Evolutionary conservation across 1,140 invertebrate species (phyloP).

Genomic region (Drosophila kanapiae): DNA sequence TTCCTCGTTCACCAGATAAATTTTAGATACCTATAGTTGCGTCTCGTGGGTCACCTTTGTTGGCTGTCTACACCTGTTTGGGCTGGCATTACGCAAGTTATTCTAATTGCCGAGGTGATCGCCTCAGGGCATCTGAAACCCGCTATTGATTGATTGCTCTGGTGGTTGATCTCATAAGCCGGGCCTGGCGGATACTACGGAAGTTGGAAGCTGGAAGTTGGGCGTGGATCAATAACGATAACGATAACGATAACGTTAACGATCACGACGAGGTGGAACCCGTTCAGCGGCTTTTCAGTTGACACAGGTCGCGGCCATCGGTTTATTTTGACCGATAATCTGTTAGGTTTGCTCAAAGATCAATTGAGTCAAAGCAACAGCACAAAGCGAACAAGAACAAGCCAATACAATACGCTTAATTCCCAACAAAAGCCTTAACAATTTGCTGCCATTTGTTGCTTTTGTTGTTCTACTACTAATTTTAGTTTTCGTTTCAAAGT

Average conservation of each 20-base stretch:
- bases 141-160: conserved; percentile 45
- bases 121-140: conserved; percentile 33
- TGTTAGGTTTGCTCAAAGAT: conserved; percentile 18
- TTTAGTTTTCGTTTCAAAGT: conserved; percentile 83
- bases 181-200: conserved; percentile 20
- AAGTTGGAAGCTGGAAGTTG: conserved; percentile 18
- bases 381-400: conserved; percentile 22
- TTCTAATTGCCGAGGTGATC: conserved; percentile 49
- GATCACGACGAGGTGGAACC: conserved; percentile 13
- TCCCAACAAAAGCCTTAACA: conserved; percentile 31
- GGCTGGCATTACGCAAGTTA: conserved; percentile 45
- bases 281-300: conserved; percentile 18
- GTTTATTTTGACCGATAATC: conserved; percentile 10
- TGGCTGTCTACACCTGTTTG: conserved; percentile 34
- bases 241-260: background rate
- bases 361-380: conserved; percentile 17
- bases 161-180: conserved; percentile 49
- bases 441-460: conserved; percentile 39
- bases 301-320: conserved; percentile 37
- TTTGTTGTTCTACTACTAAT: conserved; percentile 63
- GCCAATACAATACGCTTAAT: conserved; percentile 48
- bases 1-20: background rate
- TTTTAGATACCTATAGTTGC: background rate
- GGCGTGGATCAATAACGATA: conserved; percentile 1
- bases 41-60: conserved; percentile 2